Percentiles rank a stretch among this genome's conserved stretches.
Conservation (phyloP, 2,888 invertebrate species). For the Encarsia formosa region DNA sequence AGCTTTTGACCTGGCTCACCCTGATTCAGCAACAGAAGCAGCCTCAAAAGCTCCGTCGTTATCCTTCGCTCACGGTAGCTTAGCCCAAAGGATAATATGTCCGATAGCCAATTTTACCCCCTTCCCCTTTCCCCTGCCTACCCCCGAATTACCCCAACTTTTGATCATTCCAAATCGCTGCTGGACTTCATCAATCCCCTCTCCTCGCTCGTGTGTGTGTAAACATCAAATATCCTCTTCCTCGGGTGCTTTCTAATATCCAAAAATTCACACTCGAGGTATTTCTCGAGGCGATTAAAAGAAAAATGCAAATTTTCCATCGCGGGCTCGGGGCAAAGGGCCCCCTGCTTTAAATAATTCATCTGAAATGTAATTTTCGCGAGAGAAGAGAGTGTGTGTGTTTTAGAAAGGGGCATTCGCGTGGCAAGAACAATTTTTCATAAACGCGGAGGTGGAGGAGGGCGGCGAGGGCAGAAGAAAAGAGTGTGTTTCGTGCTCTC, state of each 20-base stretch:
- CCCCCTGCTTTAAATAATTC: background rate
- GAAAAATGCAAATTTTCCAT: no score
- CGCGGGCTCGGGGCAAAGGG: no score
- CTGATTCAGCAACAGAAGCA: slow-evolving; percentile 32
- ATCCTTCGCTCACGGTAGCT: slow-evolving; percentile 23
- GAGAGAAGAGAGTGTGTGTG: background rate
- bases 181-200: slow-evolving; percentile 5
- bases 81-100: slow-evolving; percentile 11
- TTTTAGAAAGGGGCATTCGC: background rate
- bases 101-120: slow-evolving; percentile 18
- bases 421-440: slow-evolving; percentile 13
- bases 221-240: no score
- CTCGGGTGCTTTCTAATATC: no score
- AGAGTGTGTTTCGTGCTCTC: background rate
- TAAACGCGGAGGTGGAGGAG: background rate
- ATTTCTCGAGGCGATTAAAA: no score
- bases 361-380: background rate
- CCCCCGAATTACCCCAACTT: slow-evolving; percentile 16
- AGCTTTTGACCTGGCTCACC: slow-evolving; percentile 5
- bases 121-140: background rate
- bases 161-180: slow-evolving; percentile 19
- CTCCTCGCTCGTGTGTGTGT: background rate
- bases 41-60: slow-evolving; percentile 45
- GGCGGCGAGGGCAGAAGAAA: background rate
- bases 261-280: no score